Conservation (phyloP, 2,113 vertebrate species). For the Chaetorhynchus papuensis region DNA sequence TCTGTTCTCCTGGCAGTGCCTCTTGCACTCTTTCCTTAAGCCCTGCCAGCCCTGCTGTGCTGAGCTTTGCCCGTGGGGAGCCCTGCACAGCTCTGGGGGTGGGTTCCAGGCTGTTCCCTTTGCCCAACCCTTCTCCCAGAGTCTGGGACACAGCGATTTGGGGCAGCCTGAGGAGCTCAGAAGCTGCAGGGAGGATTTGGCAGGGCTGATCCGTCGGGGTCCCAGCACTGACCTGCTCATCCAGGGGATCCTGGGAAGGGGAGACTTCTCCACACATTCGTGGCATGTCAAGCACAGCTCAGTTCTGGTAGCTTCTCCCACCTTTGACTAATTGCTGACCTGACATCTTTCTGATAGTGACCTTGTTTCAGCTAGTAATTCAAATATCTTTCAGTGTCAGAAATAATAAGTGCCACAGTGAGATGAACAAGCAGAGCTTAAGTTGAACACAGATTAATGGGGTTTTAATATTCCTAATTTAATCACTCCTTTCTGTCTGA, state of each 20-base stretch:
- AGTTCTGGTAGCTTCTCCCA: slow-evolving; percentile 43
- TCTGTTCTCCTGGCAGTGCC: not conserved
- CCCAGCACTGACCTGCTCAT: not conserved
- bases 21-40: not conserved
- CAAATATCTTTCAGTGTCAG: slow-evolving; percentile 74
- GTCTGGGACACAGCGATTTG: accelerated
- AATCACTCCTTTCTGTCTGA: slow-evolving; percentile 87
- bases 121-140: not conserved
- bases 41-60: accelerated
- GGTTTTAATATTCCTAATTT: slow-evolving; percentile 89
- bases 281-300: slow-evolving; percentile 30
- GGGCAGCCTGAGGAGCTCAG: not conserved
- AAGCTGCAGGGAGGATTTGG: not conserved
- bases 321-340: slow-evolving; percentile 75
- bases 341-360: slow-evolving; percentile 72
- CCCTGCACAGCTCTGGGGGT: accelerated
- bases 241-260: not conserved
- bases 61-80: accelerated
- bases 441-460: slow-evolving; percentile 88
- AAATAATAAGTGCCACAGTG: slow-evolving; percentile 70
- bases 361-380: slow-evolving; percentile 73
- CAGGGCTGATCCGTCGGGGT: not conserved
- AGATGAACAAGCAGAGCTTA: slow-evolving; percentile 78
- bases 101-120: not conserved
- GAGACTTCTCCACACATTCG: not conserved